Conservation (phyloP, 2,113 vertebrate species). For the Gasterosteus nipponicus region DNA sequence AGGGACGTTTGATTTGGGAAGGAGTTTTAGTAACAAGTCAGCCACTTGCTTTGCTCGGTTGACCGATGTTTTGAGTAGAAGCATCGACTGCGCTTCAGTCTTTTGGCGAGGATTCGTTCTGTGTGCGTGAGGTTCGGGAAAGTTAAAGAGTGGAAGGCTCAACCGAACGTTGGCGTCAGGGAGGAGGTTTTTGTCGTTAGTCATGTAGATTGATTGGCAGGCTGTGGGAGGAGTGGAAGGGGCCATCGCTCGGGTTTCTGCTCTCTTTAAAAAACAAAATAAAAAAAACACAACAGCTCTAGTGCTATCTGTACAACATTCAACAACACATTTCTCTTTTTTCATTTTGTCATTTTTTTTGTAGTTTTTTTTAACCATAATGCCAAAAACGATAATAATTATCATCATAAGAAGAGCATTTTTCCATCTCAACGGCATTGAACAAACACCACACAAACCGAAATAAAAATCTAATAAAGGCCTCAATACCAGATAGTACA, state of each 20-base stretch:
- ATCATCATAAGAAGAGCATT: slow-evolving; percentile 81
- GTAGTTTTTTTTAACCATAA: slow-evolving; percentile 67
- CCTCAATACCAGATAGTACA: slow-evolving; percentile 82
- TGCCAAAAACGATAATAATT: slow-evolving; percentile 81
- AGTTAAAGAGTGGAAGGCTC: too few species aligned
- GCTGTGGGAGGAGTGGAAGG: slow-evolving; percentile 60
- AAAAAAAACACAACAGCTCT: slow-evolving; percentile 81
- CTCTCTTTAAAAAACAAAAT: slow-evolving; percentile 66
- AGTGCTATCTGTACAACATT: slow-evolving; percentile 87
- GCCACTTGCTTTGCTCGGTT: neutral
- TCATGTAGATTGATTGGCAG: slow-evolving; percentile 43
- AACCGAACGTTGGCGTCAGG: too few species aligned
- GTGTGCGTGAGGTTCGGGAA: too few species aligned
- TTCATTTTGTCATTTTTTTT: slow-evolving; percentile 37
- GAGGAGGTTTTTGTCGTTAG: too few species aligned
- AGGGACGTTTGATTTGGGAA: neutral
- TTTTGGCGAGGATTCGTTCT: too few species aligned
- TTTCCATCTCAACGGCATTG: slow-evolving; percentile 82
- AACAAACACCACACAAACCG: slow-evolving; percentile 78
- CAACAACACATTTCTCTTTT: slow-evolving; percentile 80
- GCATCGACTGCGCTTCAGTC: too few species aligned
- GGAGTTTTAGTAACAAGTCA: neutral
- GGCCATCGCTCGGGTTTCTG: slow-evolving; percentile 68
- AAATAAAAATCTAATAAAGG: slow-evolving; percentile 80
- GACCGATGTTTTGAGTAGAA: neutral